A percentile compares a stretch with the other conserved stretches of the same genome.
phyloP scores from a whole-genome alignment of 1,140 invertebrate genomes.

The Drosophila tani region DNA sequence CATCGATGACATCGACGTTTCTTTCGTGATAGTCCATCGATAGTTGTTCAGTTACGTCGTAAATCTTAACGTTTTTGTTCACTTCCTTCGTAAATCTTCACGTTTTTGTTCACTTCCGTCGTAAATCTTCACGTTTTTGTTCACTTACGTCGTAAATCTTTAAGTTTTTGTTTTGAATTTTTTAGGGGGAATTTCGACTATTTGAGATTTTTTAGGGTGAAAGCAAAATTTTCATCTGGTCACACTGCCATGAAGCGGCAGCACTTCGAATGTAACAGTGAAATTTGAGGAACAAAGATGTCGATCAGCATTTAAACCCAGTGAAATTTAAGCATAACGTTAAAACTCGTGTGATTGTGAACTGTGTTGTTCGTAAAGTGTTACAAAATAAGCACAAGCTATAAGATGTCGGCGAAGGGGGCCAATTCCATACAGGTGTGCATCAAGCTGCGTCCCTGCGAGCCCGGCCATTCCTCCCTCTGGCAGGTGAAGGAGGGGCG shows the following conservation, averaged over 20 bases:
- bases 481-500: constrained; percentile 88
- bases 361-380: constrained; percentile 3
- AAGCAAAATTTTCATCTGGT: no score
- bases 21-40: no score
- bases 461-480: constrained; percentile 86
- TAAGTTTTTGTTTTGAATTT: no score
- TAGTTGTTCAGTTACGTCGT: no score
- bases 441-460: constrained; percentile 90
- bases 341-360: not conserved
- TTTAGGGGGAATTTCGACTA: no score
- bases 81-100: no score
- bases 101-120: no score
- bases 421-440: constrained; percentile 87
- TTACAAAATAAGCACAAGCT: not conserved
- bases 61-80: no score
- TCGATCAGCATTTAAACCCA: not conserved
- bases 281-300: constrained; percentile 20
- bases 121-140: not conserved
- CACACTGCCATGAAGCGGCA: constrained; percentile 31
- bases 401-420: constrained; percentile 61
- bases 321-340: not conserved
- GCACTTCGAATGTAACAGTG: constrained; percentile 64
- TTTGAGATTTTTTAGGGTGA: no score
- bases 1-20: no score
- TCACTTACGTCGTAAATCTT: no score